phyloP scores from a whole-genome alignment of 2,797 vertebrate genomes.

The Peromyscus aztecus region DNA sequence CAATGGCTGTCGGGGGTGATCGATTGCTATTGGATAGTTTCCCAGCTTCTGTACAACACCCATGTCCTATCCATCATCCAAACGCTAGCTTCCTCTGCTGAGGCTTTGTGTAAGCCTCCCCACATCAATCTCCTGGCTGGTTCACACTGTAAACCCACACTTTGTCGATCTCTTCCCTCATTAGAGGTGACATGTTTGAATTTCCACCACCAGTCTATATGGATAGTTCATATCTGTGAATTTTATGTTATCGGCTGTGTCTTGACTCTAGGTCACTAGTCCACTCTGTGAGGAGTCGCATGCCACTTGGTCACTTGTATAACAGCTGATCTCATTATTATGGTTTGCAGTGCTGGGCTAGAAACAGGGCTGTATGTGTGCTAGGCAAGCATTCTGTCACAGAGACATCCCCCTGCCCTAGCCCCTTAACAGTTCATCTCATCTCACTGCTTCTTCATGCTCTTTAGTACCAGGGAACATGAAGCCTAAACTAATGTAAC shows the following conservation, averaged over 20 bases:
- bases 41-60: neutral
- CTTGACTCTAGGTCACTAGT: neutral
- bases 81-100: accelerated
- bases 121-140: neutral
- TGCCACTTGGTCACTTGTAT: neutral
- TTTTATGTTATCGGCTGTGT: neutral
- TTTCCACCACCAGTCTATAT: neutral
- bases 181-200: neutral
- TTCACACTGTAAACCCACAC: neutral
- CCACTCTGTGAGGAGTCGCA: neutral
- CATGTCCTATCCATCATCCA: neutral
- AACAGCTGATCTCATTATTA: neutral
- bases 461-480: neutral
- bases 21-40: neutral
- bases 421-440: neutral
- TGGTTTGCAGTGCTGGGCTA: neutral
- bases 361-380: no score
- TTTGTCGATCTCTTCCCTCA: neutral
- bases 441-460: neutral
- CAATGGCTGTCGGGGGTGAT: neutral
- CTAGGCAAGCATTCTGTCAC: neutral
- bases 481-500: neutral
- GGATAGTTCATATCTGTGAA: neutral
- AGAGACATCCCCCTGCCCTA: neutral
- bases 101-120: neutral